phyloP scores from a whole-genome alignment of 2,888 invertebrate genomes.

The Keiferia lycopersicella region DNA sequence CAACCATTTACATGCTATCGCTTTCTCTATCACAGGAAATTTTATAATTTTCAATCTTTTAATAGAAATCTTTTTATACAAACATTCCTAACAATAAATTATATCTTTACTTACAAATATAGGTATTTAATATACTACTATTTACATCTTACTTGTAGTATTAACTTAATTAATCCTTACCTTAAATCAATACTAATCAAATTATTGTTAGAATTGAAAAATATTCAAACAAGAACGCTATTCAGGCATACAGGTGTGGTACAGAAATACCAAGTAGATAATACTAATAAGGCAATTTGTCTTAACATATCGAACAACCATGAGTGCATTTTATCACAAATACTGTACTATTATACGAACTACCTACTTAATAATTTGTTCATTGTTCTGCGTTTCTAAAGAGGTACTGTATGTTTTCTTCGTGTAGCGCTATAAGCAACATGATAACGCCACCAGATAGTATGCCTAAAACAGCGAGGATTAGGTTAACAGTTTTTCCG shows the following conservation, averaged over 20 bases:
- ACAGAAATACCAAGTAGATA: not conserved
- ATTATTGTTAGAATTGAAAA: not conserved
- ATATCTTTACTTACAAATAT: not conserved
- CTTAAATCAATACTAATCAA: not conserved
- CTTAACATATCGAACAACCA: constrained; percentile 47
- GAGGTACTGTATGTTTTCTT: constrained; percentile 80
- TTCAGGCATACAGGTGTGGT: not conserved
- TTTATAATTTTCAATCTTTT: not conserved
- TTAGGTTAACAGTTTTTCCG: constrained; percentile 76
- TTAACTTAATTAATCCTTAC: constrained; percentile 21
- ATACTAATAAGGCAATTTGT: constrained; percentile 10
- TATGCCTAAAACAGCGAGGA: constrained; percentile 85
- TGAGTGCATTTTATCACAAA: constrained; percentile 52
- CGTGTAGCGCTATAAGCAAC: constrained; percentile 87
- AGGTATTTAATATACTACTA: constrained; percentile 5
- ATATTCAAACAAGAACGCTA: not conserved
- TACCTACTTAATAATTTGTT: constrained; percentile 33
- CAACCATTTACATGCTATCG: not conserved
- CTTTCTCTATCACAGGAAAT: constrained; percentile 1
- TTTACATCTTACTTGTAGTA: constrained; percentile 23
- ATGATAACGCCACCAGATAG: constrained; percentile 86
- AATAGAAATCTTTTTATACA: not conserved
- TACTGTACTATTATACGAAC: constrained; percentile 35
- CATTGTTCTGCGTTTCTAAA: constrained; percentile 73
- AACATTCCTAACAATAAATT: not conserved